Evolutionary conservation across 2,113 vertebrate species (phyloP).

Genomic region (Tychaedon coryphoeus): DNA sequence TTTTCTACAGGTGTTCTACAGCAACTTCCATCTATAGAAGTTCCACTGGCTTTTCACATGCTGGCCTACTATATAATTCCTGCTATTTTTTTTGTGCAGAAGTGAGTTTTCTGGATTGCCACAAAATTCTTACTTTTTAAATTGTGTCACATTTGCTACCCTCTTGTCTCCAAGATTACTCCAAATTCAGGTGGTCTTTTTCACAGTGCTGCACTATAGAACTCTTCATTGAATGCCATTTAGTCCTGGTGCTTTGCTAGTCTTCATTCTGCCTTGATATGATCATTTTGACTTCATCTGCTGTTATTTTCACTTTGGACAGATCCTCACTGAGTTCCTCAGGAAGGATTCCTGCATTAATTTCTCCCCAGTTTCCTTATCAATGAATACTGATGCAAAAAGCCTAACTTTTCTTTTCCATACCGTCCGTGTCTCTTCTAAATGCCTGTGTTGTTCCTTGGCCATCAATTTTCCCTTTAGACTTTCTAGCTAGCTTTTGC

Average conservation of each 20-base stretch:
- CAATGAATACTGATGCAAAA: background rate
- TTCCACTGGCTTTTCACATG: background rate
- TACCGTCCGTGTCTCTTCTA: background rate
- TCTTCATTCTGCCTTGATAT: background rate
- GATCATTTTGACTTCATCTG: fast-evolving
- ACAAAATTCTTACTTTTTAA: background rate
- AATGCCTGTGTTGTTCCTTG: background rate
- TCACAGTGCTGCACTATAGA: background rate
- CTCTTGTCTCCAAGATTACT: background rate
- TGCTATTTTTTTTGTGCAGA: background rate
- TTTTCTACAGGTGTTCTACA: background rate
- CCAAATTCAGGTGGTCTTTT: background rate
- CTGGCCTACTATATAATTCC: background rate
- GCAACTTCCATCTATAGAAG: background rate
- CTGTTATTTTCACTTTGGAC: background rate
- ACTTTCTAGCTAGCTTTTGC: background rate
- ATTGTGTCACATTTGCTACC: background rate
- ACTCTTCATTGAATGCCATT: background rate
- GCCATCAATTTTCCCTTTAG: background rate
- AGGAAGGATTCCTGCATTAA: background rate
- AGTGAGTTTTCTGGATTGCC: background rate
- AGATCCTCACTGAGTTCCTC: background rate
- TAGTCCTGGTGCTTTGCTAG: background rate
- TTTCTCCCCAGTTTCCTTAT: background rate
- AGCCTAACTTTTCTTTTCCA: background rate